Conservation (phyloP, 1,140 invertebrate species). For the Bemisia tabaci region DNA sequence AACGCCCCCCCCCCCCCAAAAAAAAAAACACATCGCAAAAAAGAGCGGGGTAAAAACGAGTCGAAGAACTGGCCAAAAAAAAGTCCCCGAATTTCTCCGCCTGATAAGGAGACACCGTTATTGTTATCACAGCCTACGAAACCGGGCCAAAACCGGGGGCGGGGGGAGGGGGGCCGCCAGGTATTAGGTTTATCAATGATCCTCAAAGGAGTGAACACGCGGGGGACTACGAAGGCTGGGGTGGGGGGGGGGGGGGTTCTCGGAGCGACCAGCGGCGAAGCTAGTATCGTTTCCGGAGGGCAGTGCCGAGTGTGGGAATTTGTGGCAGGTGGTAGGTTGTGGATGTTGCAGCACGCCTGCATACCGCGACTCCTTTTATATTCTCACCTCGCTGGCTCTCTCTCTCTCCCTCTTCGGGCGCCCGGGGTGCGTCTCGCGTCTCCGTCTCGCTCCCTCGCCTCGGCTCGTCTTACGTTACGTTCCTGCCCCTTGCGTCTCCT, state of each 20-base stretch:
- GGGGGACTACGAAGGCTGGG: no score
- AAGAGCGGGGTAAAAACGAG: no score
- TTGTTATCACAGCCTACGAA: no score
- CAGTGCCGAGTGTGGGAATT: not conserved
- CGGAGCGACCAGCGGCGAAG: not conserved
- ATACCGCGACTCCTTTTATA: not conserved
- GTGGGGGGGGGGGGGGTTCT: not conserved
- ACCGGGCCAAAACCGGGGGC: not conserved
- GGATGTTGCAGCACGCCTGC: not conserved
- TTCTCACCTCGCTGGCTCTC: not conserved
- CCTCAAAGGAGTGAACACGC: no score
- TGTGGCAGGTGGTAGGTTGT: not conserved
- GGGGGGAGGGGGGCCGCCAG: not conserved
- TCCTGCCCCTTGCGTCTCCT: not conserved
- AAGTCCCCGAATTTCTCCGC: no score
- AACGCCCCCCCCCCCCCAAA: no score
- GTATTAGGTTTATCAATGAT: no score
- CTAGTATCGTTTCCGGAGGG: not conserved
- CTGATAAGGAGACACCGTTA: no score
- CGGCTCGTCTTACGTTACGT: not conserved
- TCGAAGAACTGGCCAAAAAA: no score
- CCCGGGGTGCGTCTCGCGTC: no score
- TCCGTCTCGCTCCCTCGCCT: not conserved
- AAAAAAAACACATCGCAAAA: no score
- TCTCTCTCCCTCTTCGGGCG: not conserved